These are phyloP conservation scores for Caradrina kadenii DNA, from an alignment of 2,888 invertebrate species.

Conservation along the genomic window DNA sequence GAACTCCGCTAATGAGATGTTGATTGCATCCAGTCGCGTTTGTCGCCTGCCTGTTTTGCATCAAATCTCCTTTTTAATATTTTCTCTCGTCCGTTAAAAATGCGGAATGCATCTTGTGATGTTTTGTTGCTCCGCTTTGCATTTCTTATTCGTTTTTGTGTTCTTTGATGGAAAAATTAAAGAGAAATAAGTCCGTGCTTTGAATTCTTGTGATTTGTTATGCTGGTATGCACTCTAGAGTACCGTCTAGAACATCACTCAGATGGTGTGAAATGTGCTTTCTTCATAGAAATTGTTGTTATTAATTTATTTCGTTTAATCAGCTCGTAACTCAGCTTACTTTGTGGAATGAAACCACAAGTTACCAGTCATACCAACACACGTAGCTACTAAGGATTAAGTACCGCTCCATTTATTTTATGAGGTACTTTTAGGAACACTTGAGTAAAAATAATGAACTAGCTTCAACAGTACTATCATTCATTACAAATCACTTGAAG, in stretches of 20 bases:
- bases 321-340: neutral
- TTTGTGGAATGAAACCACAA: constrained; percentile 5
- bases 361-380: neutral
- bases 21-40: constrained; percentile 86
- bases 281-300: neutral
- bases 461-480: neutral
- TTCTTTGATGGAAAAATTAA: constrained; percentile 61
- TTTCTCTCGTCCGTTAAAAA: constrained; percentile 75
- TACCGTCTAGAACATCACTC: constrained; percentile 24
- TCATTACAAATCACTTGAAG: neutral
- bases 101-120: constrained; percentile 81
- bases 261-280: neutral
- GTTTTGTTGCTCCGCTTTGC: constrained; percentile 72
- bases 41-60: constrained; percentile 81
- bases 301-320: constrained; percentile 18
- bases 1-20: constrained; percentile 88
- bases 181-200: constrained; percentile 45
- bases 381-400: neutral
- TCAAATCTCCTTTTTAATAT: constrained; percentile 75
- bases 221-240: constrained; percentile 14
- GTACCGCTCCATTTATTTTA: neutral
- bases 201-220: constrained; percentile 32
- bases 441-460: neutral
- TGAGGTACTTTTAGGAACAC: neutral
- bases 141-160: constrained; percentile 44